Evolutionary conservation across 1,140 invertebrate species (phyloP).

Genomic region (Monochamus saltuarius): DNA sequence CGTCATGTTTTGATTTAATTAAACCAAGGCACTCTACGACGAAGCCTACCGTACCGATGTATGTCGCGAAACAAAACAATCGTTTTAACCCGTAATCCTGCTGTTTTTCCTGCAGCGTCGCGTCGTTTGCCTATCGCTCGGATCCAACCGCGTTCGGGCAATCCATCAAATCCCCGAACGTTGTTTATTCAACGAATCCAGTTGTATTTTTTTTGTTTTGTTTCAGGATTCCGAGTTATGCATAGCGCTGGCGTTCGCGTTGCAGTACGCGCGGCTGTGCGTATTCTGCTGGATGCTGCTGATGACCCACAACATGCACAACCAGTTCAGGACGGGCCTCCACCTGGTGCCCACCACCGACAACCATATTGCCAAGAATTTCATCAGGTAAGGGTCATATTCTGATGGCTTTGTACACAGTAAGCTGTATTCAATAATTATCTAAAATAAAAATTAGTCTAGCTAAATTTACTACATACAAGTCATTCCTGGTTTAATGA

Average conservation of each 20-base stretch:
- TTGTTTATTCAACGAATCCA: background rate
- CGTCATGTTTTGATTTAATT: no score
- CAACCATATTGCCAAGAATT: slow-evolving; percentile 46
- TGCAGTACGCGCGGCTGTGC: slow-evolving; percentile 63
- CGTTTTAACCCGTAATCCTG: no score
- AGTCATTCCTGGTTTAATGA: no score
- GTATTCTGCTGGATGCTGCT: slow-evolving; percentile 64
- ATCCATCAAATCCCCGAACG: background rate
- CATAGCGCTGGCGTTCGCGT: slow-evolving; percentile 60
- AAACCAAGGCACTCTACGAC: no score
- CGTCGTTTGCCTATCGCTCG: no score
- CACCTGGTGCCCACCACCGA: slow-evolving; percentile 49
- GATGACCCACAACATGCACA: slow-evolving; percentile 63
- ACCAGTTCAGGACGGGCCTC: slow-evolving; percentile 50
- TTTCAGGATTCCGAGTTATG: slow-evolving; percentile 65
- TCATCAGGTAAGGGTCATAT: slow-evolving; percentile 46
- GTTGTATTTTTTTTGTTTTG: slow-evolving; percentile 10
- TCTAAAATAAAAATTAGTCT: no score
- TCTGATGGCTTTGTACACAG: no score
- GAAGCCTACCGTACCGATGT: no score
- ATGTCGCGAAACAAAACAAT: no score
- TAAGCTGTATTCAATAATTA: no score
- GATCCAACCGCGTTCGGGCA: background rate
- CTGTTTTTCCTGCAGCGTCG: no score
- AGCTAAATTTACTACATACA: no score